A percentile compares a stretch with the other conserved stretches of the same genome.
phyloP scores from a whole-genome alignment of 1,140 invertebrate species.

The Megalonaias nervosa region DNA sequence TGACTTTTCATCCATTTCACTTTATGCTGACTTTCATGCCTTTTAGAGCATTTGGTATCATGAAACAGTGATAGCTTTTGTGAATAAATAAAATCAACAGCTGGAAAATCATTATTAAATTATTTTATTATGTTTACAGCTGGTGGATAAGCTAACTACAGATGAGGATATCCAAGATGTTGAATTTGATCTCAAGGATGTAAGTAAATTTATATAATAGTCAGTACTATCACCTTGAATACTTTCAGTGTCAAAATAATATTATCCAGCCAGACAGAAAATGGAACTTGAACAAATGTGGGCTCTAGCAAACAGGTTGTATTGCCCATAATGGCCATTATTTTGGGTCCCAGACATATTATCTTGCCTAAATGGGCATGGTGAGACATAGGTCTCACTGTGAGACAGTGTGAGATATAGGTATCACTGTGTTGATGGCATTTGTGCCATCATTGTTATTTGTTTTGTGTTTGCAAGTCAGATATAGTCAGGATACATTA shows the following conservation, averaged over 20 bases:
- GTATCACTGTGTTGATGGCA: too few species aligned
- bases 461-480: too few species aligned
- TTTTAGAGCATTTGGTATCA: not conserved
- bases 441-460: too few species aligned
- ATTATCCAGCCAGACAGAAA: not conserved
- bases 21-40: not conserved
- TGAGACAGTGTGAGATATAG: too few species aligned
- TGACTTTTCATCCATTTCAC: not conserved
- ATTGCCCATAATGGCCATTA: too few species aligned
- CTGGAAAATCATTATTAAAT: not conserved
- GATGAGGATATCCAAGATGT: conserved; percentile 79
- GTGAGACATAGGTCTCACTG: too few species aligned
- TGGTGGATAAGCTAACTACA: conserved; percentile 80
- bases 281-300: too few species aligned
- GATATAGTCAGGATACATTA: too few species aligned
- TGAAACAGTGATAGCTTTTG: not conserved
- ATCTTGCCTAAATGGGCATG: too few species aligned
- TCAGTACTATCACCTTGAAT: too few species aligned
- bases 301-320: too few species aligned
- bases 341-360: too few species aligned
- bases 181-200: conserved; percentile 75
- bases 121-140: conserved; percentile 52
- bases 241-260: not conserved
- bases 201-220: conserved; percentile 62
- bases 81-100: not conserved